Conservation (phyloP, 2,888 invertebrate genomes). For the Pogonocherus hispidulus region DNA sequence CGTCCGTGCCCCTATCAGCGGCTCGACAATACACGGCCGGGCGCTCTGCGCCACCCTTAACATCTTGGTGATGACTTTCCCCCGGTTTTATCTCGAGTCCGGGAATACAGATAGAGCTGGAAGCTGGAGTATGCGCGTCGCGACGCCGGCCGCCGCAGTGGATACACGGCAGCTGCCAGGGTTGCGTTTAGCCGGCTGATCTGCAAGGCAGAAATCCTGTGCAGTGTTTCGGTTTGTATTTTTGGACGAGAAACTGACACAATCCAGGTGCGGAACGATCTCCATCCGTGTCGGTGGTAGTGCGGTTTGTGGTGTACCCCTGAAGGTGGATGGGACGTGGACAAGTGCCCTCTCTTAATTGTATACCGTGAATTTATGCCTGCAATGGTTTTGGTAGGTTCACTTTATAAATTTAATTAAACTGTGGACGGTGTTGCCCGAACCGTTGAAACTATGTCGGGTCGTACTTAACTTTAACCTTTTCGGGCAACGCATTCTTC, state of each 20-base stretch:
- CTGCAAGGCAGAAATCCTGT: constrained; percentile 54
- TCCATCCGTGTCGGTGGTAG: not conserved
- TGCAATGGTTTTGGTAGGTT: constrained; percentile 28
- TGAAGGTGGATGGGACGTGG: constrained; percentile 6
- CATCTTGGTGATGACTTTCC: constrained; percentile 38
- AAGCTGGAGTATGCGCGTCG: constrained; percentile 65
- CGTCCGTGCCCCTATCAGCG: constrained; percentile 4
- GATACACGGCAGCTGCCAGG: constrained; percentile 66
- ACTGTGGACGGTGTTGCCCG: not conserved
- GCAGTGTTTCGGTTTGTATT: constrained; percentile 39
- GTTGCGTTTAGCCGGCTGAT: constrained; percentile 60
- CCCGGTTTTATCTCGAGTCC: constrained; percentile 61
- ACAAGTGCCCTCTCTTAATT: constrained; percentile 14
- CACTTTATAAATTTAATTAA: constrained; percentile 20
- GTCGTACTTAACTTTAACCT: constrained; percentile 6
- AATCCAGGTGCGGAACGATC: constrained; percentile 10
- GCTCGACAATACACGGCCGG: constrained; percentile 15
- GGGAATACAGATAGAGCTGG: constrained; percentile 64
- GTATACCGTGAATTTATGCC: constrained; percentile 17
- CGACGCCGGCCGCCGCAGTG: constrained; percentile 65
- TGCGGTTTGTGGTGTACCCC: constrained; percentile 25
- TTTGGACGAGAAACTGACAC: constrained; percentile 14
- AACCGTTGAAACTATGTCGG: not conserved
- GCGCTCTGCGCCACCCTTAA: constrained; percentile 32
- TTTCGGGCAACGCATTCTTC: not conserved